Evolutionary conservation across 2,797 vertebrate species (phyloP).

Genomic region (Microchirus variegatus): DNA sequence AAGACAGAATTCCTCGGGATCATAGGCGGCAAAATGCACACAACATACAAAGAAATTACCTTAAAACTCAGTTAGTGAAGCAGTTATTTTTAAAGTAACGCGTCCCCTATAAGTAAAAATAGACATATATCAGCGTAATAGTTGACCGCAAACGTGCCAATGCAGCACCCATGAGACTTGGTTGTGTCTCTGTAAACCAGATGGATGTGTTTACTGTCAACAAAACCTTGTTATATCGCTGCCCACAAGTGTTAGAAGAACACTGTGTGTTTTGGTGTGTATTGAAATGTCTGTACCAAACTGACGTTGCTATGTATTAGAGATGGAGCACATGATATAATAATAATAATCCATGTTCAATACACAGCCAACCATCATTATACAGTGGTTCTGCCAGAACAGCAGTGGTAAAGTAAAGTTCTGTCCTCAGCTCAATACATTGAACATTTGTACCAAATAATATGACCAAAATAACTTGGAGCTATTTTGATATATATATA

Average conservation of each 20-base stretch:
- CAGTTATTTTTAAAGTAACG: not conserved
- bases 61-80: conserved; percentile 1
- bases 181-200: conserved; percentile 71
- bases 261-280: conserved; percentile 43
- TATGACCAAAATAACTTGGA: too few species aligned
- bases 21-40: conserved; percentile 13
- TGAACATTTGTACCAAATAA: too few species aligned
- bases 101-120: not conserved
- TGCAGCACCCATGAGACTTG: conserved; percentile 43
- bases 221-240: conserved; percentile 75
- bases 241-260: conserved; percentile 51
- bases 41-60: conserved; percentile 24
- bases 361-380: too few species aligned
- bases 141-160: conserved; percentile 23
- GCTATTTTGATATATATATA: too few species aligned
- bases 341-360: too few species aligned
- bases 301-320: conserved; percentile 5
- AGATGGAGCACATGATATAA: too few species aligned
- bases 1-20: conserved; percentile 37
- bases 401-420: too few species aligned
- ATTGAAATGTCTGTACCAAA: conserved; percentile 32
- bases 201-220: conserved; percentile 77
- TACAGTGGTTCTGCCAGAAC: too few species aligned
- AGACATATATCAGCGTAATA: conserved; percentile 15
- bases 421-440: too few species aligned